Percentiles rank a stretch among this genome's conserved stretches.
Evolutionary conservation across 2,888 invertebrate species (phyloP).

Genomic region (Agrilus biguttatus): DNA sequence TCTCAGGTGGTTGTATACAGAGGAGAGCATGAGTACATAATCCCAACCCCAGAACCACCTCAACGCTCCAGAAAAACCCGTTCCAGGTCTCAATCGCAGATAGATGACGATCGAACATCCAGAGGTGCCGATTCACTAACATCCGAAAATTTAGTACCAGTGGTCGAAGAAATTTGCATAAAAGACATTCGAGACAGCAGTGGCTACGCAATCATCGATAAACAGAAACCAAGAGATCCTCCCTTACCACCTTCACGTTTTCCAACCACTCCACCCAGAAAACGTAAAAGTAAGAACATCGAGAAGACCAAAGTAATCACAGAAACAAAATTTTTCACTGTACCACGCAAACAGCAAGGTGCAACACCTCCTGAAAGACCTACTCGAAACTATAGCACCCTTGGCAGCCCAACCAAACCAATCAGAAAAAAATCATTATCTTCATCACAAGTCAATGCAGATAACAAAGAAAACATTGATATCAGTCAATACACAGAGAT

Average conservation of each 20-base stretch:
- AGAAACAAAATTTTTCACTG: conserved; percentile 55
- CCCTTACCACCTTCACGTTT: conserved; percentile 45
- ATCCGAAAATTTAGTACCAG: conserved; percentile 31
- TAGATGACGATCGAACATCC: conserved; percentile 36
- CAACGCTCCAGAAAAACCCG: conserved; percentile 42
- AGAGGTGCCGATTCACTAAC: conserved; percentile 45
- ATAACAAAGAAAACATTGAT: conserved; percentile 29
- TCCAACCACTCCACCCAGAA: conserved; percentile 29
- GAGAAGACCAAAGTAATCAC: conserved; percentile 34
- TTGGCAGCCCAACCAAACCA: conserved; percentile 47
- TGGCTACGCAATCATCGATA: conserved; percentile 69
- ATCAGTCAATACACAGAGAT: conserved; percentile 47
- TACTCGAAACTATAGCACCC: conserved; percentile 43
- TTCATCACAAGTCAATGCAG: conserved; percentile 17
- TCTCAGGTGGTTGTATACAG: conserved; percentile 50
- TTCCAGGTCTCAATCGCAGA: conserved; percentile 38
- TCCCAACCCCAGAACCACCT: conserved; percentile 37
- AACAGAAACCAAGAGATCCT: conserved; percentile 34
- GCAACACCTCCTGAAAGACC: conserved; percentile 42
- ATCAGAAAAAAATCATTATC: conserved; percentile 33
- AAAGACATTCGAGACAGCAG: conserved; percentile 25
- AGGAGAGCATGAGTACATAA: conserved; percentile 50
- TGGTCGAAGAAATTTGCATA: conserved; percentile 26
- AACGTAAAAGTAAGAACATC: conserved; percentile 19
- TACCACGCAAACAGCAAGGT: conserved; percentile 37